Percentiles rank a stretch among this genome's conserved stretches.
Evolutionary conservation across 2,113 vertebrate species (phyloP).

Genomic region (Entosphenus tridentatus): DNA sequence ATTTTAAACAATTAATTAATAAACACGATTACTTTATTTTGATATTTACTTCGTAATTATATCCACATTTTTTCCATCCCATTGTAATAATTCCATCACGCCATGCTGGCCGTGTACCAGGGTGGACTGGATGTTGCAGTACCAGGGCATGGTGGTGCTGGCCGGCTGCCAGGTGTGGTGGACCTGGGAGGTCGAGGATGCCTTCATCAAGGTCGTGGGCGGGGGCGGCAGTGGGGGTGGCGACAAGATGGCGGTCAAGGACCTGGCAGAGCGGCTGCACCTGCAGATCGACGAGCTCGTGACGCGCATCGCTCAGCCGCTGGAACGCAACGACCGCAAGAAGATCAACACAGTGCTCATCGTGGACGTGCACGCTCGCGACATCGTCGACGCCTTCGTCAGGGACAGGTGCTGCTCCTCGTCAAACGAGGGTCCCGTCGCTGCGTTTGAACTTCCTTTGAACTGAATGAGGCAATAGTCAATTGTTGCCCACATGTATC

Average conservation of each 20-base stretch:
- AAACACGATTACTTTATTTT: too few relatives aligned
- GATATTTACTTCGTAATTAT: too few relatives aligned
- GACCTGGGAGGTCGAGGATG: conserved; percentile 87
- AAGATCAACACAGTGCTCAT: conserved; percentile 85
- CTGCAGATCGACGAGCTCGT: conserved; percentile 63
- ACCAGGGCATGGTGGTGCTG: conserved; percentile 81
- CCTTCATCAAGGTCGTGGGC: conserved; percentile 37
- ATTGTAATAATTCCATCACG: neutral
- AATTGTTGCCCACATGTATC: too few relatives aligned
- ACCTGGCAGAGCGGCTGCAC: conserved; percentile 56
- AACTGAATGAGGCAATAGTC: too few relatives aligned
- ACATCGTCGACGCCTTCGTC: conserved; percentile 66
- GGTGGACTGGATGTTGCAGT: conserved; percentile 75
- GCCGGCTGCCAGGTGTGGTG: conserved; percentile 90
- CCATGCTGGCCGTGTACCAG: neutral
- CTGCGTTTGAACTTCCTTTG: too few relatives aligned
- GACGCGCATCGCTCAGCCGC: conserved; percentile 34
- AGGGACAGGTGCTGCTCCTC: conserved; percentile 32
- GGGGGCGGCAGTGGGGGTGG: conserved; percentile 16
- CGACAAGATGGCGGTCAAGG: conserved; percentile 53
- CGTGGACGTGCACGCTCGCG: conserved; percentile 79
- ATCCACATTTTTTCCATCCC: neutral
- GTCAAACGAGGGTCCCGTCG: neutral
- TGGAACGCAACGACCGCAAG: conserved; percentile 53
- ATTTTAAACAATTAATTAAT: too few relatives aligned